Evolutionary conservation across 2,888 invertebrate species (phyloP), one percentile per base, ranked within the genome.

Genomic region (Holacanthella duospinosa): DNA sequence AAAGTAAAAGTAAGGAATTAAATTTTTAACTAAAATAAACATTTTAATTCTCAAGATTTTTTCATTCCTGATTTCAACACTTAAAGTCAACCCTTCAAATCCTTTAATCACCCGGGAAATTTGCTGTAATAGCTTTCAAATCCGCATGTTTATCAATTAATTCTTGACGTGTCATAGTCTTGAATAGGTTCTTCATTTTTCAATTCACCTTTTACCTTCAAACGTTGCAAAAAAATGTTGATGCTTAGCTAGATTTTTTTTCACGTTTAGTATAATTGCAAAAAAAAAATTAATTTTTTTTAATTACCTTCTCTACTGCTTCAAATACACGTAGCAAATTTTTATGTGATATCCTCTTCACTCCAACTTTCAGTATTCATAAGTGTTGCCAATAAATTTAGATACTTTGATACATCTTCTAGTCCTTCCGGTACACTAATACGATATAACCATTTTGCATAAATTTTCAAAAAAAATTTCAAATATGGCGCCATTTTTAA

Each of bases 351-450:
- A 68, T 83, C 82, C 43, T 76, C 76, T 66, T 79, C 79, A 12
- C 78, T 78, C 82, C 82, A 83, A 0, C 75, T 74, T 1, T 79
- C 59, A 48, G 48, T 48, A 21, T 48, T 21, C 12, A 48, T 48
- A 21, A 83, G 76, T 67, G 81, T 81, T 43, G 80, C 81, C 73
- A 83, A 79, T 53, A 83, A 75, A 64, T 77, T 77, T 0, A 82
- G 83, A 71, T 82, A 83, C 69, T 78, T 80, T 68, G 82, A 82
- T 29, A 82, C 82, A 74, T 83, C 82, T 71, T 82, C 82, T 63
- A 83, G 75, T 29, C 82, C 83, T 16, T 76, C 74, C 0, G 82
- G 82, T 60, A 79, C 76, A 64, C 82, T 82, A 75, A 29, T n/a
- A n/a, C n/a, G n/a, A n/a, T n/a, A n/a, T n/a, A n/a, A n/a, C n/a